Base-by-base conservation (phyloP, 2,113 vertebrate species). In the Chionomys nivalis region DNA sequence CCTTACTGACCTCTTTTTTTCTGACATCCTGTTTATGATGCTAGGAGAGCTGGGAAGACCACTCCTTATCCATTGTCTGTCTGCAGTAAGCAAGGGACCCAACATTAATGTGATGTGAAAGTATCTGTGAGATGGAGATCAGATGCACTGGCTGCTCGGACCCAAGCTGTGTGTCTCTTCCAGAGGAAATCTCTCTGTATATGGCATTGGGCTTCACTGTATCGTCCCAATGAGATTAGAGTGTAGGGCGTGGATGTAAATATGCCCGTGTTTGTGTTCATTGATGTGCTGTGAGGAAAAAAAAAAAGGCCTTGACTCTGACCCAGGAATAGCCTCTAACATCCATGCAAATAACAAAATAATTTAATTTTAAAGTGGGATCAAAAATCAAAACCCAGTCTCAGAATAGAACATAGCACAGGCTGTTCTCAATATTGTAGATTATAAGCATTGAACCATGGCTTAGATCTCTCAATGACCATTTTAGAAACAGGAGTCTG, bases 341-440 rank as follows among this genome's bases (percentile, higher is more conserved):
- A 65, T 2, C 21, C 8, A 19, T 47, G 68, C 65, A 92, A 90
- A 65, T 28, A 47, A 78, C 16, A 90, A 58, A 76, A n/a, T 39
- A 70, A 87, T 47, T 72, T 73, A 88, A 28, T 58, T 96, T 79
- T 95, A 86, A 92, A 63, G 10, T 42, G 42, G 73, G 58, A 17
- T 65, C 28, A 93, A 83, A 83, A 90, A 70, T 91, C 28, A 78
- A 89, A 77, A 82, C 21, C 63, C 19, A 87, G 33, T 17, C 5
- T 28, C 61, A 87, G 39, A 28, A 75, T 73, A 73, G 7, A 73
- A 14, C n/a, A 89, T 28, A 70, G 8, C 17, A 55, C 6, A 87
- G n/a, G 33, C 68, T 12, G 83, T 4, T 91, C 23, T 94, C 13
- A 63, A 72, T 49, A 78, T 76, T 65, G 42, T 44, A 44, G 58